Evolutionary conservation across 2,113 vertebrate species (phyloP).

Genomic region (Ardeotis arabs): DNA sequence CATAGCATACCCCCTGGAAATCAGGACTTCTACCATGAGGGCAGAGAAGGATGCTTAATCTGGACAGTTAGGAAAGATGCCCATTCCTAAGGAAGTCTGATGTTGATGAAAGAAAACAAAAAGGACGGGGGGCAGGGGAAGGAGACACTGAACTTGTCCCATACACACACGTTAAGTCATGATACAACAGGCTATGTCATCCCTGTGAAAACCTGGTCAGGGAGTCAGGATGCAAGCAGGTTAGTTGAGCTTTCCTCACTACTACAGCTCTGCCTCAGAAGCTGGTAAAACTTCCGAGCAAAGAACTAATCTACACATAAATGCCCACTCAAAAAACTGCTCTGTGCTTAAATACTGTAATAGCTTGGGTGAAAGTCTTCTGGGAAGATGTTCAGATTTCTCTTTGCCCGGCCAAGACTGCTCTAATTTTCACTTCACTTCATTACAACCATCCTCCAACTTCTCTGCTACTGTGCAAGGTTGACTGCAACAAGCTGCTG

Average conservation of each 20-base stretch:
- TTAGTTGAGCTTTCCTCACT: background rate
- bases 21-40: background rate
- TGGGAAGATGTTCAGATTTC: background rate
- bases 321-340: background rate
- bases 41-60: background rate
- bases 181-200: background rate
- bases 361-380: background rate
- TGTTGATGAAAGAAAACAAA: background rate
- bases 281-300: background rate
- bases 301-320: background rate
- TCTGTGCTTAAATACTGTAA: background rate
- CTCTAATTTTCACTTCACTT: background rate
- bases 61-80: background rate
- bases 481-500: background rate
- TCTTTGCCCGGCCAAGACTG: background rate
- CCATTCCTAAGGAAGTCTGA: background rate
- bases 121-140: too few relatives aligned
- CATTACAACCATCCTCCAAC: background rate
- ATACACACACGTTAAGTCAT: rapidly evolving
- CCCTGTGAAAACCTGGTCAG: background rate
- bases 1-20: background rate
- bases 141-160: background rate
- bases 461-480: background rate
- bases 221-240: background rate
- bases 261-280: background rate